A percentile compares a stretch with the other conserved stretches of the same genome.
These are phyloP conservation scores for Antechinus flavipes DNA, from an alignment of 2,113 vertebrate genomes.

Conservation along the genomic window DNA sequence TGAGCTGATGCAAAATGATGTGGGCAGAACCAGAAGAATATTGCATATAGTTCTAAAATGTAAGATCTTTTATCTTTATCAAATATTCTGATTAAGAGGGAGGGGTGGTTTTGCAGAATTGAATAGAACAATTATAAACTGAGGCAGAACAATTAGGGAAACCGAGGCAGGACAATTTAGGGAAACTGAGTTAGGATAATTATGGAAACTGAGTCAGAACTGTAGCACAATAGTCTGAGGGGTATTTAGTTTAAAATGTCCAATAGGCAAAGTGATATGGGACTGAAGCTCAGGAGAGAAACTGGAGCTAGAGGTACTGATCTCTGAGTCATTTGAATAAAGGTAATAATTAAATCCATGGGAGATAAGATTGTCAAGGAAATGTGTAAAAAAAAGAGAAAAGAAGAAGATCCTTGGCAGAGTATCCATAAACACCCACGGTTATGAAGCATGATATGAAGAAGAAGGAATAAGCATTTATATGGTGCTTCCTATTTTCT, in stretches of 20 bases:
- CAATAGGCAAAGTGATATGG: neutral
- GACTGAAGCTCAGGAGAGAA: neutral
- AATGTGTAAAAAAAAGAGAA: neutral
- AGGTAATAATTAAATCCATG: neutral
- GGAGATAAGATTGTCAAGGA: neutral
- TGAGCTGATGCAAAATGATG: too few relatives aligned
- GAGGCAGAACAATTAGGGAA: too few relatives aligned
- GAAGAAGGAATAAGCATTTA: neutral
- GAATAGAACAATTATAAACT: too few relatives aligned
- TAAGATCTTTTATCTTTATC: too few relatives aligned
- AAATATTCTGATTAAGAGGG: too few relatives aligned
- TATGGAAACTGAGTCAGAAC: too few relatives aligned
- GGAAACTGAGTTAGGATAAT: too few relatives aligned
- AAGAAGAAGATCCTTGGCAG: neutral
- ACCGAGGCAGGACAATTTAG: too few relatives aligned
- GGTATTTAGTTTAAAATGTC: neutral
- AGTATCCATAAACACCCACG: neutral
- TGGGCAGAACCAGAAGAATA: too few relatives aligned
- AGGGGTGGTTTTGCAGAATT: too few relatives aligned
- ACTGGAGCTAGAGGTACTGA: neutral
- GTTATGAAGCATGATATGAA: neutral
- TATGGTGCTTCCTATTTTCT: neutral
- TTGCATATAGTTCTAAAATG: too few relatives aligned
- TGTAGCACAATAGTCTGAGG: too few relatives aligned
- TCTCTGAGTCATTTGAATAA: neutral